Conservation (phyloP, 1,140 invertebrate species). For the Drosophila cardini region DNA sequence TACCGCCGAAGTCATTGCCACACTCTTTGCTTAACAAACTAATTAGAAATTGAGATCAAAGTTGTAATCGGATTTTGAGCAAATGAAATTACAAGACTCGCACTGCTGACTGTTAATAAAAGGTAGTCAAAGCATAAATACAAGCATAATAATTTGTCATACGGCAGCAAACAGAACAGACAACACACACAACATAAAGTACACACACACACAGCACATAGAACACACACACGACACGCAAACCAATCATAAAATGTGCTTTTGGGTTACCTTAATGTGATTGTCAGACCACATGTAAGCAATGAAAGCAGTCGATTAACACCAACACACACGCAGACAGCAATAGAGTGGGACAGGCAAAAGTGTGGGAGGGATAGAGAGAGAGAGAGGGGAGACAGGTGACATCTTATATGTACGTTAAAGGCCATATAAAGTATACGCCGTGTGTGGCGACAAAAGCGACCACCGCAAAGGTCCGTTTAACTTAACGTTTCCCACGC, state of each 20-base stretch:
- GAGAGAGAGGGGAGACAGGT: constrained; percentile 1
- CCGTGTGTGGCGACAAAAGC: constrained; percentile 48
- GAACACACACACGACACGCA: constrained; percentile 49
- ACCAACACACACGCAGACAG: constrained; percentile 38
- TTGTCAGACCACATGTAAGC: constrained; percentile 57
- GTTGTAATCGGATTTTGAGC: constrained; percentile 20
- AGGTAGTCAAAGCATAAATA: constrained; percentile 18
- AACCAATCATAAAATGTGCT: constrained; percentile 76
- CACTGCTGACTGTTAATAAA: constrained; percentile 13
- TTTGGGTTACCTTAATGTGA: constrained; percentile 76
- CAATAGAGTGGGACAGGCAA: constrained; percentile 5
- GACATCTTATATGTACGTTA: constrained; percentile 19
- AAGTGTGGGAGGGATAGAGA: not conserved
- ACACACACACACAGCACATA: too few species aligned
- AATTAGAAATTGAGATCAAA: constrained; percentile 42
- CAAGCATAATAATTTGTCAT: constrained; percentile 38
- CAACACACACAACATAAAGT: not conserved
- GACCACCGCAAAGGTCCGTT: constrained; percentile 71
- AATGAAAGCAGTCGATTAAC: constrained; percentile 70
- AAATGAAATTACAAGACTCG: constrained; percentile 14
- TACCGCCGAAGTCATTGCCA: not conserved
- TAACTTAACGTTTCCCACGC: constrained; percentile 67
- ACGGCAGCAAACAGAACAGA: not conserved
- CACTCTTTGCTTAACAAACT: constrained; percentile 1
- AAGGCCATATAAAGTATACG: constrained; percentile 46